A percentile compares a stretch with the other conserved stretches of the same genome.
Conservation (phyloP, 2,888 invertebrate species). For the Nomada hirtipes region DNA sequence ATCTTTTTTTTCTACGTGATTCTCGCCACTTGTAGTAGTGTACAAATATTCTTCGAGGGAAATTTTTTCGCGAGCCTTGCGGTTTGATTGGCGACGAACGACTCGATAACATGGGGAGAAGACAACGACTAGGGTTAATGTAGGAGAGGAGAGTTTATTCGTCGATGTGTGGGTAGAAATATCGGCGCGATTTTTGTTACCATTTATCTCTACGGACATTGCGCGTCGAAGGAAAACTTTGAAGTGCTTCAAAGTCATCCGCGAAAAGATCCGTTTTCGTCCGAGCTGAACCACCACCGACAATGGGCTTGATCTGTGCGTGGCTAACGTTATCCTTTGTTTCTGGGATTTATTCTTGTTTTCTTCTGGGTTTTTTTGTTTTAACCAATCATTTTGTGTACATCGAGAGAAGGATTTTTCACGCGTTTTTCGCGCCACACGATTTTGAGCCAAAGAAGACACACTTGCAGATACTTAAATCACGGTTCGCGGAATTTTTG, state of each 20-base stretch:
- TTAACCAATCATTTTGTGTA: neutral
- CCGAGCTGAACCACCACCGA: slow-evolving; percentile 45
- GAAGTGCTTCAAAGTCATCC: neutral
- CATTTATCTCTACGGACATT: neutral
- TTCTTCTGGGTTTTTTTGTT: neutral
- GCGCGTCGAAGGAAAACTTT: neutral
- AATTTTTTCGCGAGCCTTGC: slow-evolving; percentile 28
- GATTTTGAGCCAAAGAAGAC: slow-evolving; percentile 60
- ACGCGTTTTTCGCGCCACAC: slow-evolving; percentile 28
- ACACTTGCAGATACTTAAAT: slow-evolving; percentile 58
- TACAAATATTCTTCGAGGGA: slow-evolving; percentile 57
- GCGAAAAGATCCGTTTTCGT: slow-evolving; percentile 78
- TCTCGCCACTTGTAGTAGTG: slow-evolving; percentile 39
- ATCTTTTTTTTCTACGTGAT: slow-evolving; percentile 1
- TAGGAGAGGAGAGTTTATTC: neutral
- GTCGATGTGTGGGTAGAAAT: neutral
- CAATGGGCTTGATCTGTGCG: neutral
- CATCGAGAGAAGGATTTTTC: neutral
- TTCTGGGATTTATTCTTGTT: neutral
- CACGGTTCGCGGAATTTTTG: slow-evolving; percentile 23
- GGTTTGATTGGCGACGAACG: slow-evolving; percentile 32
- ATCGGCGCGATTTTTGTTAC: slow-evolving; percentile 10
- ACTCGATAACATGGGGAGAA: neutral
- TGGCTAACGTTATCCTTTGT: slow-evolving; percentile 6
- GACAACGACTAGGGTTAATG: slow-evolving; percentile 12